Conservation (phyloP, 2,888 invertebrate genomes). For the Hydroisotoma schaefferi region DNA sequence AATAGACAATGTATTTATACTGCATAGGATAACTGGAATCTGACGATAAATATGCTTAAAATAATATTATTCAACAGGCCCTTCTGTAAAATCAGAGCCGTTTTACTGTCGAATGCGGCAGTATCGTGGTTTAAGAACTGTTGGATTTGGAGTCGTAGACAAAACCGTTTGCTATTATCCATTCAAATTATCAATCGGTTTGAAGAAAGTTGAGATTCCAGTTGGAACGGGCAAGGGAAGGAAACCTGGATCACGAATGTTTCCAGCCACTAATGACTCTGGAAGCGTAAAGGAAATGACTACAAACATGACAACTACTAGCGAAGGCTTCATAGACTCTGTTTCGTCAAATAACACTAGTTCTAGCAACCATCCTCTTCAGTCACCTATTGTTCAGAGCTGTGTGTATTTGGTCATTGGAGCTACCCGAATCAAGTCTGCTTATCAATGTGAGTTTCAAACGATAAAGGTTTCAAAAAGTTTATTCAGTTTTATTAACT, state of each 20-base stretch:
- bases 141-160: constrained; percentile 62
- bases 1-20: too few relatives aligned
- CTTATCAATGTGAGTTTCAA: constrained; percentile 67
- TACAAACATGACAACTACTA: too few relatives aligned
- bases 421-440: constrained; percentile 69
- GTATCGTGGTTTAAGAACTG: constrained; percentile 61
- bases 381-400: not conserved
- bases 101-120: constrained; percentile 62
- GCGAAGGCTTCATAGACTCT: too few relatives aligned
- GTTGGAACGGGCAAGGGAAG: not conserved
- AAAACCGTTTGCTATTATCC: constrained; percentile 64
- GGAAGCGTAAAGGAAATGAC: not conserved
- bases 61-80: too few relatives aligned
- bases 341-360: too few relatives aligned
- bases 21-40: too few relatives aligned
- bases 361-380: too few relatives aligned
- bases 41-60: too few relatives aligned
- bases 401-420: constrained; percentile 60
- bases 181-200: constrained; percentile 67
- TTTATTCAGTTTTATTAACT: not conserved
- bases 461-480: too few relatives aligned
- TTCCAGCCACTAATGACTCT: not conserved
- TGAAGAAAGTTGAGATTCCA: constrained; percentile 55
- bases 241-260: not conserved
- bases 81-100: constrained; percentile 26